A percentile compares a stretch with the other conserved stretches of the same genome.
These are phyloP conservation scores for Typhlichthys eigenmanni DNA, from an alignment of 2,797 vertebrate species.

Conservation along the genomic window DNA sequence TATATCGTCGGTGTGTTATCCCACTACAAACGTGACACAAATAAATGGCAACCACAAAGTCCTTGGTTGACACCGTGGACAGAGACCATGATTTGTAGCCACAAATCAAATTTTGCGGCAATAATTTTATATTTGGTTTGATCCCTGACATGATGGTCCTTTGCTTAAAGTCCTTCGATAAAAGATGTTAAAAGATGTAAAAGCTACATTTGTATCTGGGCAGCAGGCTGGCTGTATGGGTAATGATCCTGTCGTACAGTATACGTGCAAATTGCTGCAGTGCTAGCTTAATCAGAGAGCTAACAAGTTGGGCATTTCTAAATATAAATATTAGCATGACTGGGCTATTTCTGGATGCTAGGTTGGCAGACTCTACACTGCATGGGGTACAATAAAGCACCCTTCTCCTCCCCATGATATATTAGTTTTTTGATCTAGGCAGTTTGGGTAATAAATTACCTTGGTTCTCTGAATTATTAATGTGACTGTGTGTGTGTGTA, in stretches of 20 bases:
- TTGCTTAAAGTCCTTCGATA: too few species aligned
- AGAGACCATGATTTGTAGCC: too few species aligned
- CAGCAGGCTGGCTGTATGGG: background rate
- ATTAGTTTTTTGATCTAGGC: background rate
- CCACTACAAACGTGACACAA: too few species aligned
- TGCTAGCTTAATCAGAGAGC: slow-evolving; percentile 17
- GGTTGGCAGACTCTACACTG: slow-evolving; percentile 28
- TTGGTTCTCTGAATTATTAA: slow-evolving; percentile 12
- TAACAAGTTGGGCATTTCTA: slow-evolving; percentile 38
- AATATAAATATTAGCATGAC: slow-evolving; percentile 48
- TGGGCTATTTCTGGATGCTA: slow-evolving; percentile 39
- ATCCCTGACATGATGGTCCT: too few species aligned
- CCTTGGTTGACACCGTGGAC: too few species aligned
- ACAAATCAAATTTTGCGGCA: too few species aligned
- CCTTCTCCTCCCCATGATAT: background rate
- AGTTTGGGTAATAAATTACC: slow-evolving; percentile 4
- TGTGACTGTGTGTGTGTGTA: background rate
- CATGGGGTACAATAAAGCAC: background rate
- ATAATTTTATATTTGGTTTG: too few species aligned
- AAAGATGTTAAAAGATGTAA: too few species aligned
- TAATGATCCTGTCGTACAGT: slow-evolving; percentile 5
- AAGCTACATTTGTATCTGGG: background rate
- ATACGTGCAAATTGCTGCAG: slow-evolving; percentile 21
- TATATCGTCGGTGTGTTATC: too few species aligned
- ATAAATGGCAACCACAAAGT: too few species aligned